Base-by-base conservation (phyloP, 2,797 vertebrate genomes). In the Alfaro cultratus region DNA sequence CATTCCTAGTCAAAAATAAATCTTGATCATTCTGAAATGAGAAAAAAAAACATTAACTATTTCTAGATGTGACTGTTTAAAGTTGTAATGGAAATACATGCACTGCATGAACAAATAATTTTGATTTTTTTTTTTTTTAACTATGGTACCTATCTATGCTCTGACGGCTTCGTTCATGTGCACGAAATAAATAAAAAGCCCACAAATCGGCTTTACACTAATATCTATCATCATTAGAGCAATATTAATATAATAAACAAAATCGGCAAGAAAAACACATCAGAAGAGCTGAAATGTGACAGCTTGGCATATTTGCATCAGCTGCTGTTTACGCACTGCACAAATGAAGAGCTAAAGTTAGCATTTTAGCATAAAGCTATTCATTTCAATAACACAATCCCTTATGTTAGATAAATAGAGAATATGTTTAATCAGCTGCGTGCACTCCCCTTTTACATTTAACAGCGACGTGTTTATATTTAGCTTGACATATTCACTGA, bases 311-410 rank as follows among this genome's bases (percentile, higher is more conserved):
- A 10, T 57, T 23, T 18, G 8, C 12, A 49, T 21, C 11, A 34
- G 39, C 21, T 16, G 1, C 31, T 39, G 64, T 29, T 72, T 5
- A 15, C 45, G n/a, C 8, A n/a, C 36, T 10, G 4, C 77, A 73
- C 47, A 36, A 7, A 10, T 60, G 15, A 34, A 13, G 10, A 39
- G 82, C 67, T 77, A 67, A 72, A 15, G 70, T 41, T 88, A 86
- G 76, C 67, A 78, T 49, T 16, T 9, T 39, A 36, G 21, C 10
- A 43, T 47, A 47, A 11, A 41, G 46, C 7, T 57, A 15, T 12
- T 41, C 2, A 6, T 62, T 31, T 49, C 41, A 53, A 0, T 6
- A 12, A 29, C 36, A 43, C 2, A 6, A 41, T 15, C 36, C 10
- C 29, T 2, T 18, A 1, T 12, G 1, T 11, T 15, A 5, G 1